A percentile compares a stretch with the other conserved stretches of the same genome.
phyloP scores from a whole-genome alignment of 1,140 invertebrate species.

The Streblospio benedicti region DNA sequence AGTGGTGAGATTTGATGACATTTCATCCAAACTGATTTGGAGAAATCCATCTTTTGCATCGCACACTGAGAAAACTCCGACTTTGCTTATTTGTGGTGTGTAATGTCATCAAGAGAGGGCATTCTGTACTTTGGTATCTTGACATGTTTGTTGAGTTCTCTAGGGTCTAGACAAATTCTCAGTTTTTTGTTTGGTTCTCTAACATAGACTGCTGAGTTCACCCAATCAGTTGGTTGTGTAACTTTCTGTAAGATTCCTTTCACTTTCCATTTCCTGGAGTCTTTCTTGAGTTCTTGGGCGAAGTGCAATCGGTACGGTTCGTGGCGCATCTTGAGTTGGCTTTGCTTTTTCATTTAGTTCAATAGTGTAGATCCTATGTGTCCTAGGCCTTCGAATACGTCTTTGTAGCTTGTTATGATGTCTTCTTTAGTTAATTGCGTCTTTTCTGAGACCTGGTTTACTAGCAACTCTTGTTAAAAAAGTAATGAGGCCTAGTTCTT shows the following conservation, averaged over 20 bases:
- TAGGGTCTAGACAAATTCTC: constrained; percentile 50
- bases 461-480: too few relatives aligned
- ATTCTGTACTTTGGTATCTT: constrained; percentile 28
- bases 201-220: constrained; percentile 45
- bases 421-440: too few relatives aligned
- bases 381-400: too few relatives aligned
- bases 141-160: constrained; percentile 48
- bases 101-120: constrained; percentile 16
- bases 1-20: constrained; percentile 19
- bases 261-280: not conserved
- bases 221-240: constrained; percentile 41
- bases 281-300: not conserved
- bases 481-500: too few relatives aligned
- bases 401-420: too few relatives aligned
- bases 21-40: constrained; percentile 20
- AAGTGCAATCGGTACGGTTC: too few relatives aligned
- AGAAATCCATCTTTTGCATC: constrained; percentile 20
- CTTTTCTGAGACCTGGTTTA: too few relatives aligned
- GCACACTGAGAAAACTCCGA: constrained; percentile 12
- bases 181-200: constrained; percentile 43
- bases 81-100: constrained; percentile 8
- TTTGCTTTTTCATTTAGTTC: too few relatives aligned
- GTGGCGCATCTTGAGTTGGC: too few relatives aligned
- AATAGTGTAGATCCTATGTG: too few relatives aligned
- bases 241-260: not conserved